Percentiles rank a stretch among this genome's conserved stretches.
Evolutionary conservation across 2,888 invertebrate genomes (phyloP).

Genomic region (Junonia oenone): DNA sequence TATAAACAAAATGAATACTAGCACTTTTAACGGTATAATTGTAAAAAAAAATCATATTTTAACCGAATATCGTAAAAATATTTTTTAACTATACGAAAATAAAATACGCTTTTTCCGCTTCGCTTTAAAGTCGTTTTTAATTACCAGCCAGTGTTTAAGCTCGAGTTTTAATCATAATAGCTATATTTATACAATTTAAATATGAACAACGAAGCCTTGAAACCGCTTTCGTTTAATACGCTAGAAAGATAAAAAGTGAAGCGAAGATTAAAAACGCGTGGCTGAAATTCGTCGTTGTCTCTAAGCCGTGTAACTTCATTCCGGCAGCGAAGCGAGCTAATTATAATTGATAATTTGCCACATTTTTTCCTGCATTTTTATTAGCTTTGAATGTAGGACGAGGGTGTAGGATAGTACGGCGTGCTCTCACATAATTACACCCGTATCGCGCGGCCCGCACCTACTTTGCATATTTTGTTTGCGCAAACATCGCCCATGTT

Average conservation of each 20-base stretch:
- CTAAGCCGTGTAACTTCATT: conserved; percentile 5
- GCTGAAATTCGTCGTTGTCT: conserved; percentile 5
- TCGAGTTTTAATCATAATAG: conserved; percentile 11
- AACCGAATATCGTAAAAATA: background rate
- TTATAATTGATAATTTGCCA: conserved; percentile 70
- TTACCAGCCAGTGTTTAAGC: conserved; percentile 16
- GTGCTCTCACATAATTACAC: conserved; percentile 73
- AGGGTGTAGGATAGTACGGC: conserved; percentile 52
- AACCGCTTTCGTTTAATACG: conserved; percentile 5
- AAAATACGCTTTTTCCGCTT: conserved; percentile 3
- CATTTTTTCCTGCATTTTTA: conserved; percentile 72
- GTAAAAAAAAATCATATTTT: background rate
- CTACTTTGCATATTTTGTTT: conserved; percentile 77
- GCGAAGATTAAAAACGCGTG: conserved; percentile 9
- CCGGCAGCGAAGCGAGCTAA: conserved; percentile 40
- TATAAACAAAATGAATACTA: too few relatives aligned
- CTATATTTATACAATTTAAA: conserved; percentile 17
- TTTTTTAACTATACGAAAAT: background rate
- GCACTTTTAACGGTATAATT: background rate
- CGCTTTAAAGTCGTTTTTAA: conserved; percentile 12
- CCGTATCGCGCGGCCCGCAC: conserved; percentile 69
- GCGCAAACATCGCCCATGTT: conserved; percentile 69
- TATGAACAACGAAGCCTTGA: conserved; percentile 15
- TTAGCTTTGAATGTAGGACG: conserved; percentile 68
- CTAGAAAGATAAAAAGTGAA: conserved; percentile 5